Evolutionary conservation across 2,797 vertebrate genomes (phyloP).

Genomic region (Chrysolophus pictus): DNA sequence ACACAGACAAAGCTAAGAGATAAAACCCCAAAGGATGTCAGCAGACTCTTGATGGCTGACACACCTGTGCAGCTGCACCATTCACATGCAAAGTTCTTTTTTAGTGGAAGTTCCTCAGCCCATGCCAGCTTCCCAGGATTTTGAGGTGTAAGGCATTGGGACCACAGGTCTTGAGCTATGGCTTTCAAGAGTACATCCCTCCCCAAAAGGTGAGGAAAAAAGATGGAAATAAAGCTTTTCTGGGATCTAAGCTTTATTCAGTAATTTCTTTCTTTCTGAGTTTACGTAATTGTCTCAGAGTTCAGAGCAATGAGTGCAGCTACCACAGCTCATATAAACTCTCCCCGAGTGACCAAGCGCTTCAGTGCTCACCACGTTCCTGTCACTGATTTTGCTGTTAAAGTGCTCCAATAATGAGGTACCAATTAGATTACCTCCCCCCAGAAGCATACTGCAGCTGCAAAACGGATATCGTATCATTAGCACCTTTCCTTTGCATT

Average conservation of each 20-base stretch:
- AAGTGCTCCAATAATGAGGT: slow-evolving; percentile 64
- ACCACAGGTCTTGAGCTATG: neutral
- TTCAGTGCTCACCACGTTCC: slow-evolving; percentile 7
- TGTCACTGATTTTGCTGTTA: slow-evolving; percentile 45
- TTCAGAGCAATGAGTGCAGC: slow-evolving; percentile 31
- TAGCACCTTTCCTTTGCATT: slow-evolving; percentile 35
- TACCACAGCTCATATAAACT: slow-evolving; percentile 41
- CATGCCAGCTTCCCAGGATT: neutral
- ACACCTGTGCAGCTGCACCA: neutral
- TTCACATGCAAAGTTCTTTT: neutral
- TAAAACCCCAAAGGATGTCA: neutral
- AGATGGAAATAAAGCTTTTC: neutral
- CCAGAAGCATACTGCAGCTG: slow-evolving; percentile 65
- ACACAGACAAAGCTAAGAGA: neutral
- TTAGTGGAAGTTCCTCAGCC: neutral
- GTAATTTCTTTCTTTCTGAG: slow-evolving; percentile 28
- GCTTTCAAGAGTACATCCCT: neutral
- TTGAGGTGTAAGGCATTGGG: neutral
- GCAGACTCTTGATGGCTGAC: neutral
- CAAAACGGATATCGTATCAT: slow-evolving; percentile 60
- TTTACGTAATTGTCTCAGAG: slow-evolving; percentile 42
- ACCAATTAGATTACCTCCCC: slow-evolving; percentile 69
- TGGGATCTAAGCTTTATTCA: neutral
- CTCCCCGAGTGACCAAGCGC: slow-evolving; percentile 15
- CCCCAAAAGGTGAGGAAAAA: neutral